Base-by-base conservation (phyloP, 2,888 invertebrate species). In the Laspeyria flexula region DNA sequence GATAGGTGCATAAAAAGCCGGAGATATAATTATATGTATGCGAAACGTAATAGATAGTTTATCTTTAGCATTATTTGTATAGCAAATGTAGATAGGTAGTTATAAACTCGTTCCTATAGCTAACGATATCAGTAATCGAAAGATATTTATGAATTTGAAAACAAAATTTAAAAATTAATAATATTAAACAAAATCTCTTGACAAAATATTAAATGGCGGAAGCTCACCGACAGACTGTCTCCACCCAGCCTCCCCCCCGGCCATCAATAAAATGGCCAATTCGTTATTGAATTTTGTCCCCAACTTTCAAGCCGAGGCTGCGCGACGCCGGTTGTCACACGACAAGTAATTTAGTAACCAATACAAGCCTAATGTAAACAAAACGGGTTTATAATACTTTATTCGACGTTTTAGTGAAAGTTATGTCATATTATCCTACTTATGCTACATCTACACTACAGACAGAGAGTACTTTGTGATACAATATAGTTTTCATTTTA, bases 191-290 rank as follows among this genome's bases (percentile, higher is more conserved):
- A 73, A 77, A 75, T 71, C 69, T 70, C n/a, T 63, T 70, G 60
- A 74, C 72, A 78, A 83, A 83, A 81, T 79, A 84, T 84, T 81
- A 86, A 86, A 90, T 89, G 87, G 86, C 89, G 86, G 86, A 88
- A 89, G 86, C 86, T 89, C 83, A 85, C 86, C 83, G 75, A 81
- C 74, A 74, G 75, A 83, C 78, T 78, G 87, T 88, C 90, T 88
- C 89, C 90, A 85, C 89, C 91, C 90, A 90, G 81, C 86, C 88
- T 88, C 85, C 88, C 90, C 66, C 88, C 90, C 88, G 78, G 86
- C 87, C 90, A 90, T 92, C 92, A 90, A 92, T 92, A 93, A 93
- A 93, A 93, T 93, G 93, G 92, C 92, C 90, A 92, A 91, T 89
- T 91, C 91, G 86, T 86, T 92, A 91, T 90, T 90, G 92, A 90